These are phyloP conservation scores for Lithophane semibrunnea DNA, from an alignment of 2,888 invertebrate genomes.

Conservation along the genomic window DNA sequence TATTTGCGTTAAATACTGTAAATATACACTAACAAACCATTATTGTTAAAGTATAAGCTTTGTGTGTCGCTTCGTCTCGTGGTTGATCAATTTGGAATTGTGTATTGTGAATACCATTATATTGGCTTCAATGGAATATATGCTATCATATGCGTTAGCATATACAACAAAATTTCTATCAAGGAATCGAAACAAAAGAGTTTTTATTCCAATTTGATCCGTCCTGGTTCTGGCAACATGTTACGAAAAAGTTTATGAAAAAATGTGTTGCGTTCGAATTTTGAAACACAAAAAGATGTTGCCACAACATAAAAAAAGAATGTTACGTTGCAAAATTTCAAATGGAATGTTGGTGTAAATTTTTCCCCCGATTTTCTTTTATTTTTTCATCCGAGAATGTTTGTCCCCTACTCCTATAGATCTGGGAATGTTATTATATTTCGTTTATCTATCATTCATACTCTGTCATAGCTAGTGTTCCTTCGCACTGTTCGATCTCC, in stretches of 20 bases:
- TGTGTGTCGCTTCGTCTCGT: conserved; percentile 85
- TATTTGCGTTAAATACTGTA: conserved; percentile 75
- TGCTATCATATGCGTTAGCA: conserved; percentile 39
- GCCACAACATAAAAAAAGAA: conserved; percentile 79
- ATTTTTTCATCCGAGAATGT: conserved; percentile 91
- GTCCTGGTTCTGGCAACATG: conserved; percentile 85
- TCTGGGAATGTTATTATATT: conserved; percentile 86
- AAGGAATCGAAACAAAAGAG: conserved; percentile 64
- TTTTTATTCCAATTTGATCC: conserved; percentile 88
- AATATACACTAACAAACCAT: conserved; percentile 90
- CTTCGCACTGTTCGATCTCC: conserved; percentile 85
- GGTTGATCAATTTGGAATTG: conserved; percentile 90
- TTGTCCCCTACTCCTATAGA: conserved; percentile 86
- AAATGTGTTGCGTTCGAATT: conserved; percentile 53
- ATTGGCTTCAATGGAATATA: conserved; percentile 82
- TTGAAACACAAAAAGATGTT: conserved; percentile 76
- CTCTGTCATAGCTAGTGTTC: conserved; percentile 84
- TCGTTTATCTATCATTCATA: conserved; percentile 82
- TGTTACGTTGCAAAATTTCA: conserved; percentile 86
- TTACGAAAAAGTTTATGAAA: conserved; percentile 23
- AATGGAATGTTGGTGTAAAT: conserved; percentile 93
- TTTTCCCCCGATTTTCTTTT: conserved; percentile 79
- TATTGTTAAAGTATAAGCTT: conserved; percentile 80
- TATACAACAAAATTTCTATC: conserved; percentile 53
- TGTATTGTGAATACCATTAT: conserved; percentile 80